phyloP scores from a whole-genome alignment of 2,797 vertebrate species.

The Otolemur crassicaudatus region DNA sequence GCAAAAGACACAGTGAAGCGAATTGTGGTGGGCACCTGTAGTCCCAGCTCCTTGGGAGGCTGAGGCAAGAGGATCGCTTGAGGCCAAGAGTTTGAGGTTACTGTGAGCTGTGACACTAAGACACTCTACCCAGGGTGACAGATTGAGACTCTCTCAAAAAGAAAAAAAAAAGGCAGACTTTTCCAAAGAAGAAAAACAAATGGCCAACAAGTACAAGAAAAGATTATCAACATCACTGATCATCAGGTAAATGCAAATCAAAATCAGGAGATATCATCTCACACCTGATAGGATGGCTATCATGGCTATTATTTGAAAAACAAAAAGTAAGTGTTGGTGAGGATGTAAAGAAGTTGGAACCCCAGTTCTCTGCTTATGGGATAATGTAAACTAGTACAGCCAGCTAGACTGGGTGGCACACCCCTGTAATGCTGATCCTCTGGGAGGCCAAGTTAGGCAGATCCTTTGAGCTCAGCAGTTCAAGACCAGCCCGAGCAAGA shows the following conservation, averaged over 20 bases:
- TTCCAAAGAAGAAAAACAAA: not conserved
- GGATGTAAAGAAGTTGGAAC: not conserved
- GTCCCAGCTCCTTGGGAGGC: no score
- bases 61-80: no score
- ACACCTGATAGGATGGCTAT: not conserved
- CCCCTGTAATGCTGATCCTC: no score
- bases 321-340: not conserved
- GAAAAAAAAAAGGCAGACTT: not conserved
- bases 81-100: no score
- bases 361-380: not conserved
- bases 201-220: not conserved
- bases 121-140: no score
- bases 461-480: no score
- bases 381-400: not conserved
- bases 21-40: not conserved
- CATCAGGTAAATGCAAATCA: not conserved
- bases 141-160: no score
- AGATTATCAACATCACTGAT: not conserved
- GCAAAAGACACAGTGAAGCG: not conserved
- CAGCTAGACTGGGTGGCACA: not conserved
- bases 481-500: no score
- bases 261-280: not conserved
- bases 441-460: no score
- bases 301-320: not conserved
- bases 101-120: no score